Conservation (phyloP, 2,888 invertebrate genomes). For the Spodoptera exigua region DNA sequence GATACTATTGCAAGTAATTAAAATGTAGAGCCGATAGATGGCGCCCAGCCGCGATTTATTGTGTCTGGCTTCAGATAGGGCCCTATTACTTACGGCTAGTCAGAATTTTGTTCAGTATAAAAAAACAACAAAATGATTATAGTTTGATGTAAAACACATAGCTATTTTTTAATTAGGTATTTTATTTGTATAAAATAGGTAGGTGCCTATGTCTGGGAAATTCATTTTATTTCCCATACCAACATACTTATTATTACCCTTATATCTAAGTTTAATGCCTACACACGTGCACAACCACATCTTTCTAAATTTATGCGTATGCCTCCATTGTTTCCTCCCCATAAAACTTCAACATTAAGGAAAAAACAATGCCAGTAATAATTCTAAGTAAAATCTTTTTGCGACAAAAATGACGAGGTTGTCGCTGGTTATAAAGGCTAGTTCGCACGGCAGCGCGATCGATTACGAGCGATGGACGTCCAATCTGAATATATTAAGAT, state of each 20-base stretch:
- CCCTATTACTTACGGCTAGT: too few species aligned
- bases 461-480: slow-evolving; percentile 33
- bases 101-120: too few species aligned
- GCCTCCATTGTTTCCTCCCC: neutral
- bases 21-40: slow-evolving; percentile 17
- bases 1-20: slow-evolving; percentile 32
- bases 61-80: too few species aligned
- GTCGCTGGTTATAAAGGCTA: slow-evolving; percentile 23
- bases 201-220: too few species aligned
- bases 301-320: neutral
- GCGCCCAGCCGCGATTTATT: slow-evolving; percentile 18
- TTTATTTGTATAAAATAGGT: too few species aligned
- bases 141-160: too few species aligned
- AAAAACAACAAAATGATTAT: too few species aligned
- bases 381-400: slow-evolving; percentile 32
- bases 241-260: too few species aligned
- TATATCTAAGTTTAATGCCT: too few species aligned
- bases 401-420: slow-evolving; percentile 37
- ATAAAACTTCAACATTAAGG: neutral
- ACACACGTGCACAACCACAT: too few species aligned
- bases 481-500: slow-evolving; percentile 16
- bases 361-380: slow-evolving; percentile 9
- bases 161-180: too few species aligned
- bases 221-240: too few species aligned
- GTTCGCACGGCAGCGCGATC: slow-evolving; percentile 24